A percentile compares a stretch with the other conserved stretches of the same genome.
phyloP scores from a whole-genome alignment of 2,888 invertebrate genomes.

The Plusia festucae region DNA sequence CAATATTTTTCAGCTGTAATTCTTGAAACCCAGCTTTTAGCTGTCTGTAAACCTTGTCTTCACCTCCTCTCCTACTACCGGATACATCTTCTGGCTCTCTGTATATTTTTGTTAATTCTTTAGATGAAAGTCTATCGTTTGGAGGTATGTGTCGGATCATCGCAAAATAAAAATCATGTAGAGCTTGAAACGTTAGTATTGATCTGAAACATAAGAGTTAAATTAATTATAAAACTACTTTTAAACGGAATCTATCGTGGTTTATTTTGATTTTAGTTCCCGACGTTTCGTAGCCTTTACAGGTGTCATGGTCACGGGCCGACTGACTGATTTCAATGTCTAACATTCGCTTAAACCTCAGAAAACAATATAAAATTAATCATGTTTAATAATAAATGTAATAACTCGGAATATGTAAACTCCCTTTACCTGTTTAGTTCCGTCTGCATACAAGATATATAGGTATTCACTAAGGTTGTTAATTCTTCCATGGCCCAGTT shows the following conservation, averaged over 20 bases:
- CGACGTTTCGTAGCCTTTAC: no score
- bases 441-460: conserved; percentile 89
- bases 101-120: conserved; percentile 78
- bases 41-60: conserved; percentile 80
- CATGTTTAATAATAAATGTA: no score
- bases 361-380: no score
- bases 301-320: no score
- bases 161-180: conserved; percentile 83
- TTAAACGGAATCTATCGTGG: no score
- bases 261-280: no score
- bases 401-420: conserved; percentile 29
- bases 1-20: conserved; percentile 76
- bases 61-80: conserved; percentile 74
- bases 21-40: conserved; percentile 77
- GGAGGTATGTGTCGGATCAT: conserved; percentile 80
- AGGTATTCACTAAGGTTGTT: conserved; percentile 87
- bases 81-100: conserved; percentile 76
- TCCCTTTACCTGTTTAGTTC: conserved; percentile 89
- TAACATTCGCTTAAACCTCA: no score
- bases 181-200: conserved; percentile 80
- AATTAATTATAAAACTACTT: conserved; percentile 15
- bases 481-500: conserved; percentile 90
- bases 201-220: conserved; percentile 72
- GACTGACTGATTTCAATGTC: no score
- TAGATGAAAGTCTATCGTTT: conserved; percentile 75